Conservation (phyloP, 92 coral and sea anemone species). For the Epizoanthus fatuus region DNA sequence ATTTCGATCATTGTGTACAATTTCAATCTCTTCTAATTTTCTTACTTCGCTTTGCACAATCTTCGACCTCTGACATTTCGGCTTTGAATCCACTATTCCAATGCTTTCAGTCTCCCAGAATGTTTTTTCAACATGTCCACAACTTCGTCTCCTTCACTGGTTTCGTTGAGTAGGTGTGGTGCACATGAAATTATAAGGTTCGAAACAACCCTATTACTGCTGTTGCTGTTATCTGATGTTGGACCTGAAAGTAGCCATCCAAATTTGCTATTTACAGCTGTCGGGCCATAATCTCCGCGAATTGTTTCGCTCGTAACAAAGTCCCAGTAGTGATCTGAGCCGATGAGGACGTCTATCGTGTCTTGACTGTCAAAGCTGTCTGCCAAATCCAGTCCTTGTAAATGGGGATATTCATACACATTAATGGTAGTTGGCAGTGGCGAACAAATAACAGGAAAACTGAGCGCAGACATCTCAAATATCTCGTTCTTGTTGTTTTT, state of each 20-base stretch:
- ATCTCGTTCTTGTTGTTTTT: slow-evolving; percentile 47
- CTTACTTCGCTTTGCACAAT: background rate
- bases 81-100: slow-evolving; percentile 33
- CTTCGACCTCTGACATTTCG: too few relatives aligned
- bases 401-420: slow-evolving; percentile 51
- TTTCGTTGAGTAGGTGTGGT: background rate
- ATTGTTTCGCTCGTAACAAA: slow-evolving; percentile 54
- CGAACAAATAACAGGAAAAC: slow-evolving; percentile 69
- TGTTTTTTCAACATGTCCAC: slow-evolving; percentile 33
- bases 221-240: background rate
- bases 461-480: slow-evolving; percentile 45
- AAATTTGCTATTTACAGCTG: slow-evolving; percentile 67
- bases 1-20: slow-evolving; percentile 24
- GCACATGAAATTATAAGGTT: slow-evolving; percentile 51
- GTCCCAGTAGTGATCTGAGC: slow-evolving; percentile 81
- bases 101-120: slow-evolving; percentile 60
- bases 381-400: slow-evolving; percentile 55
- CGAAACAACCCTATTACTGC: background rate
- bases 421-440: slow-evolving; percentile 52
- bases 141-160: slow-evolving; percentile 44
- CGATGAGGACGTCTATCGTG: slow-evolving; percentile 64
- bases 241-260: slow-evolving; percentile 81
- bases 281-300: slow-evolving; percentile 71
- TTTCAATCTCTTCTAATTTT: slow-evolving; percentile 7
- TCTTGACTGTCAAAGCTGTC: slow-evolving; percentile 53